A percentile compares a stretch with the other conserved stretches of the same genome.
Conservation (phyloP, 2,888 invertebrate species). For the Aphidius colemani region DNA sequence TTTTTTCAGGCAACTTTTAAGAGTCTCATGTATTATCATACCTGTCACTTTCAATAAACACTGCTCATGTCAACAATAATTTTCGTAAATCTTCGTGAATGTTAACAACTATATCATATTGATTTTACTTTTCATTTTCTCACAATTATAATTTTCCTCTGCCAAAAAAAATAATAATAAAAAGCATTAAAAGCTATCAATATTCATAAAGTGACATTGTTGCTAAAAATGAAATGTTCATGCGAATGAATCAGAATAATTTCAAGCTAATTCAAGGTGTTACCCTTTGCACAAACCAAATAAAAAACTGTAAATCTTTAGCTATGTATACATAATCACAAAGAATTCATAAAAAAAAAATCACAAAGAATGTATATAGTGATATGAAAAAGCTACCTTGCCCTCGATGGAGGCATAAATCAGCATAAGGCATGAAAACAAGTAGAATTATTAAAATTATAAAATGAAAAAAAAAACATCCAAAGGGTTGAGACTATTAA, state of each 20-base stretch:
- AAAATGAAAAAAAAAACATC: conserved; percentile 5
- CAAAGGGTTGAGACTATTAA: conserved; percentile 11
- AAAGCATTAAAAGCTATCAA: neutral
- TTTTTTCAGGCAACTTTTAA: conserved; percentile 33
- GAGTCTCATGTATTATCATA: conserved; percentile 34
- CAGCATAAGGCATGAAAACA: conserved; percentile 23
- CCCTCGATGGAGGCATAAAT: conserved; percentile 17
- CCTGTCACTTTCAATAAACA: conserved; percentile 34
- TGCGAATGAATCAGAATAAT: no score
- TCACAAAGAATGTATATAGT: no score
- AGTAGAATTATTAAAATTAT: conserved; percentile 24
- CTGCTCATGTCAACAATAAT: conserved; percentile 31
- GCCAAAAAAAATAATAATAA: conserved; percentile 15
- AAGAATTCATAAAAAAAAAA: no score
- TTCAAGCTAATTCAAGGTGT: no score
- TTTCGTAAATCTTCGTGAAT: conserved; percentile 31
- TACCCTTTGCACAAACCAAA: no score
- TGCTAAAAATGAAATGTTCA: no score
- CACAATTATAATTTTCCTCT: no score
- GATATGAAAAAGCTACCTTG: no score
- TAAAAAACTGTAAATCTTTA: no score
- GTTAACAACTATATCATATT: neutral
- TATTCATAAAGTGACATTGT: no score
- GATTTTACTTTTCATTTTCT: neutral
- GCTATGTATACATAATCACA: no score